Base-by-base conservation (phyloP, 2,888 invertebrate species). In the Brachyptera risi region DNA sequence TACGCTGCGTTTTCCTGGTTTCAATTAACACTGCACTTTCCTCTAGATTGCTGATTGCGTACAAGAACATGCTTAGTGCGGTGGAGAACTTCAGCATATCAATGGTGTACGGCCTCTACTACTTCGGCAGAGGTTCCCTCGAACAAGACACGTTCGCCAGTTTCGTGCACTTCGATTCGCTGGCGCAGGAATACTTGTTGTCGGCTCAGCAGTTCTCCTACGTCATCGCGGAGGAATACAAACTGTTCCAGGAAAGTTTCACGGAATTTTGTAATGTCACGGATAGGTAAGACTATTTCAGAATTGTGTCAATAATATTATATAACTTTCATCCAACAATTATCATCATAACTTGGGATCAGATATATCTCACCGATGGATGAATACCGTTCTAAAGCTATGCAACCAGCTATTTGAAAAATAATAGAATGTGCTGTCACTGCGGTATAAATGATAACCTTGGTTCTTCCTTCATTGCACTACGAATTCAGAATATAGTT, bases 41-140 rank as follows among this genome's bases (percentile, higher is more conserved):
- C 19, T 23, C 58, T 60, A 73, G 75, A 63, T 68, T 71, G 24
- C 69, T 78, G 60, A 75, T 78, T 38, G 76, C 76, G 1, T 78
- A 76, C 70, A 76, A 76, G 68, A 75, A 76, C 68, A 72, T 78
- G 49, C 73, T 78, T 15, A 72, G 74, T 17, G 73, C 74, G 19
- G 74, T 76, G 63, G 77, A 78, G 65, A 74, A 78, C 66, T 71
- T 75, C 58, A 74, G 74, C 35, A 73, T 77, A 19, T 74, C 77
- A 38, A 71, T 75, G 63, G 74, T 77, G 17, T 74, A 75, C 58
- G 77, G 76, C 0, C 69, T 75, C 27, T 71, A 73, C 67, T 77
- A 74, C 67, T 76, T 73, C 66, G 74, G 74, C 26, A 71, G 69
- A 27, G 72, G 72, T 31, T 13, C 60, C 13, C 70, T 75, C 11